Percentiles rank a stretch among this genome's conserved stretches.
Evolutionary conservation across 2,113 vertebrate genomes (phyloP).

Genomic region (Platysternon megacephalum): DNA sequence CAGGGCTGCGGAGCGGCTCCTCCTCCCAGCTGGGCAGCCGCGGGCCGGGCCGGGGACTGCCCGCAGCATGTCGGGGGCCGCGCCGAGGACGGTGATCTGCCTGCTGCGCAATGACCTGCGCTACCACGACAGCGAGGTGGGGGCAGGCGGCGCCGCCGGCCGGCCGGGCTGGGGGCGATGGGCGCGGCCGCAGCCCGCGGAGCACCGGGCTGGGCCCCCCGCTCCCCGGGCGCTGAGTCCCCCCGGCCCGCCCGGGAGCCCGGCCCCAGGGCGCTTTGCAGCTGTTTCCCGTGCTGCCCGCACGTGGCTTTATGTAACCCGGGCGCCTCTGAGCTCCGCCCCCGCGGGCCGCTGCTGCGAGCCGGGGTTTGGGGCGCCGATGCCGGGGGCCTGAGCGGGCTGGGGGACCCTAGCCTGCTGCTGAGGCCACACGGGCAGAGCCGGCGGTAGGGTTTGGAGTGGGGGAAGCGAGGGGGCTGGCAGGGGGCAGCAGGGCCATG

Average conservation of each 20-base stretch:
- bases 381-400: no score
- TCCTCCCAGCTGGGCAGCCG: not conserved
- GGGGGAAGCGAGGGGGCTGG: no score
- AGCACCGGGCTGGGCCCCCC: not conserved
- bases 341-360: not conserved
- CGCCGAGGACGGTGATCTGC: slow-evolving; percentile 72
- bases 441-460: no score
- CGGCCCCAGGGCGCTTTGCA: accelerated
- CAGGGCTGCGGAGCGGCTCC: not conserved
- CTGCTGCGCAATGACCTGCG: slow-evolving; percentile 84
- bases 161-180: no score
- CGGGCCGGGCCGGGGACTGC: not conserved
- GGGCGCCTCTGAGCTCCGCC: not conserved
- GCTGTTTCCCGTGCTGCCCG: not conserved
- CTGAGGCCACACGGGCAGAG: no score
- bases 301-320: not conserved
- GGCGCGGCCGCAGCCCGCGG: no score
- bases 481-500: no score
- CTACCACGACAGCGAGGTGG: slow-evolving; percentile 83
- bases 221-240: no score
- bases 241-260: no score
- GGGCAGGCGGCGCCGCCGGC: not conserved
- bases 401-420: no score
- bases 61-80: not conserved
- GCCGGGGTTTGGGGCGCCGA: not conserved